These are phyloP conservation scores for Xenops minutus DNA, from an alignment of 2,797 vertebrate genomes.

Conservation along the genomic window DNA sequence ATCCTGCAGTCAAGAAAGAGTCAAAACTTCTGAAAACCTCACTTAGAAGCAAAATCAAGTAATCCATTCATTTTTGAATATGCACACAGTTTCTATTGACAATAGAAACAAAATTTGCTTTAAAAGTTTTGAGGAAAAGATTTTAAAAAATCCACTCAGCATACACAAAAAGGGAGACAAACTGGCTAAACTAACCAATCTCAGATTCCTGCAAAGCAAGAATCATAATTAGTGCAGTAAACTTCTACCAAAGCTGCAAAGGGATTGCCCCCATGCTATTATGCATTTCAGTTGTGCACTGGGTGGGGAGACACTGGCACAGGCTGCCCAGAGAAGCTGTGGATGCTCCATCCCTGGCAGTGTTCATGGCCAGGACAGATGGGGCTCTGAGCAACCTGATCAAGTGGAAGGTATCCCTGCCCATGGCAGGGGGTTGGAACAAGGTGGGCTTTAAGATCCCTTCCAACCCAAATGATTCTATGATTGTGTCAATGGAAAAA, in stretches of 20 bases:
- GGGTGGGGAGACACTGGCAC: not conserved
- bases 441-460: not conserved
- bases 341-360: not conserved
- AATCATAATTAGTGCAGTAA: not conserved
- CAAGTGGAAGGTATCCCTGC: not conserved
- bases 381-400: not conserved
- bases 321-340: not conserved
- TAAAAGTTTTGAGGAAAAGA: not conserved
- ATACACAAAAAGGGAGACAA: not conserved
- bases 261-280: not conserved
- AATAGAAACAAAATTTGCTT: not conserved
- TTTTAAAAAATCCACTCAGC: not conserved
- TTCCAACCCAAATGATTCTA: not conserved
- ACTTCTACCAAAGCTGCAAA: not conserved
- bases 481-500: not conserved
- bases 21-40: not conserved
- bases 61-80: not conserved
- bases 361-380: not conserved
- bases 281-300: not conserved
- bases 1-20: not conserved
- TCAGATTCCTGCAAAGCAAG: not conserved
- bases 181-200: not conserved
- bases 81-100: not conserved
- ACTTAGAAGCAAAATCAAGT: not conserved
- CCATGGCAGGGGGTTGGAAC: not conserved